A percentile compares a stretch with the other conserved stretches of the same genome.
Conservation (phyloP, 2,888 invertebrate genomes). For the Heliconius charithonia region DNA sequence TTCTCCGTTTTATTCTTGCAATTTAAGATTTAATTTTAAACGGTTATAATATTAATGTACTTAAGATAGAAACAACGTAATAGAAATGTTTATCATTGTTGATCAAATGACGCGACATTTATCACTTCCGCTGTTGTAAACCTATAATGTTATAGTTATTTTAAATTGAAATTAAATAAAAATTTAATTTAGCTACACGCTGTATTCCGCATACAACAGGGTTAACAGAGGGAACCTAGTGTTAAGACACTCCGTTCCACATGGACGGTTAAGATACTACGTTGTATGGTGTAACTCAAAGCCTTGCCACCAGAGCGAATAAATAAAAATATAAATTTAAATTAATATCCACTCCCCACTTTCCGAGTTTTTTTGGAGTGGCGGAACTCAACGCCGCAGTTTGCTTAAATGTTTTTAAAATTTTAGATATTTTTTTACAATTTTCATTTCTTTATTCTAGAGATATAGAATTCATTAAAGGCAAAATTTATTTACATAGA, state of each 20-base stretch:
- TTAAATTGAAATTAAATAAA: no score
- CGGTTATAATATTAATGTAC: neutral
- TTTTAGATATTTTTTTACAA: no score
- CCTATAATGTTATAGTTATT: no score
- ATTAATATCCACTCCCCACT: neutral
- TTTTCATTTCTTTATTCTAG: no score
- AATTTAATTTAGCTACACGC: neutral
- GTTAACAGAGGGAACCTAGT: neutral
- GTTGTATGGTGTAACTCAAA: neutral
- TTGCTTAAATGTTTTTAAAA: no score
- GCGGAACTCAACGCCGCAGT: no score
- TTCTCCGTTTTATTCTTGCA: neutral
- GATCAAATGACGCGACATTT: slow-evolving; percentile 12
- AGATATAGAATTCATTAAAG: no score
- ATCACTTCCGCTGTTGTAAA: neutral
- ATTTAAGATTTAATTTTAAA: neutral
- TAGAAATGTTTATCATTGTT: slow-evolving; percentile 9
- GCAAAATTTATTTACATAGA: no score
- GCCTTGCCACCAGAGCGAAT: neutral
- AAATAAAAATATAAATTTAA: neutral
- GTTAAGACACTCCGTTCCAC: neutral
- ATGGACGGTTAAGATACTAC: neutral
- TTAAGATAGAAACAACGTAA: neutral
- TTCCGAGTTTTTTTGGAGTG: no score
- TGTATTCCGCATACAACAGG: neutral